Evolutionary conservation across 2,113 vertebrate genomes (phyloP).

Genomic region (Tylochromis polylepis): DNA sequence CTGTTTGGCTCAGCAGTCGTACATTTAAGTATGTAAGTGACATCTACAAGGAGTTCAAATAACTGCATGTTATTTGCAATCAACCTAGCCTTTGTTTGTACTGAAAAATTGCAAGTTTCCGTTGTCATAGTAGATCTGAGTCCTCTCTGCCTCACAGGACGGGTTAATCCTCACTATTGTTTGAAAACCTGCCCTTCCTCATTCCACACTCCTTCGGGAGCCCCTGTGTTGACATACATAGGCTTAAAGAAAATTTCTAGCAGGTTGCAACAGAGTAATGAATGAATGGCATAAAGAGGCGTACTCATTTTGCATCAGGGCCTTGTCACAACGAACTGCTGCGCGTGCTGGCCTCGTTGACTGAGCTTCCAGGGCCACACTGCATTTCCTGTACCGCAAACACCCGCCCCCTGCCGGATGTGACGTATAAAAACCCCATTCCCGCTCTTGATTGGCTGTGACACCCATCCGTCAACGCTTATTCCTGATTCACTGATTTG

Average conservation of each 20-base stretch:
- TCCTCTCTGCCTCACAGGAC: background rate
- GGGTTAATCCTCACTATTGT: background rate
- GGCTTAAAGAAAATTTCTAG: background rate
- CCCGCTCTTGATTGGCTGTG: constrained; percentile 32
- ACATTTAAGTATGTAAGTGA: background rate
- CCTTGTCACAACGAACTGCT: constrained; percentile 18
- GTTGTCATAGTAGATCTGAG: background rate
- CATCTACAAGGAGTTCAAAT: background rate
- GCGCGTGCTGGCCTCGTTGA: background rate
- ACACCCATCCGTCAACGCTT: constrained; percentile 31
- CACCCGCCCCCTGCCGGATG: constrained; percentile 36
- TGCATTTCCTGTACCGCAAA: constrained; percentile 62
- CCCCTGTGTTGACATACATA: background rate
- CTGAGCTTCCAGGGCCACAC: constrained; percentile 17
- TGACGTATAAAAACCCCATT: background rate
- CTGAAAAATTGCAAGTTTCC: background rate
- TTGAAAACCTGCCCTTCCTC: background rate
- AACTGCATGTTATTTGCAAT: background rate
- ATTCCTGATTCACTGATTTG: constrained; percentile 32
- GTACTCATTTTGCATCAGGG: constrained; percentile 14
- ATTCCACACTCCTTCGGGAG: background rate
- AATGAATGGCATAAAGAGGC: constrained; percentile 2
- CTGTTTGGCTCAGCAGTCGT: background rate
- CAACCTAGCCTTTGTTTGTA: background rate
- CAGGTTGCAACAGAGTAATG: background rate